phyloP scores from a whole-genome alignment of 2,113 vertebrate species.

The Pantherophis guttatus region DNA sequence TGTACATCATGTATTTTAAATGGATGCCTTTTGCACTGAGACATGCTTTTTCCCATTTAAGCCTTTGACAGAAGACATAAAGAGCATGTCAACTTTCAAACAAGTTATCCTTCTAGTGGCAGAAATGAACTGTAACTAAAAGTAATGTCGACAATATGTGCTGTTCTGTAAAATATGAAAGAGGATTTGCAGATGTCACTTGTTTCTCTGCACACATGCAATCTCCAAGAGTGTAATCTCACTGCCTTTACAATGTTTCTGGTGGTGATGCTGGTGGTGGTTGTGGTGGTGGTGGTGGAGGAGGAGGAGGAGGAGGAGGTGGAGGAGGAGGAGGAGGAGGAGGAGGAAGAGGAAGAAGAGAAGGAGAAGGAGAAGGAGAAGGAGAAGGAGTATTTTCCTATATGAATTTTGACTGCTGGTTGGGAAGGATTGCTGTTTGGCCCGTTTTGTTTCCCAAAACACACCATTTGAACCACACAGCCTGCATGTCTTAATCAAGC shows the following conservation, averaged over 20 bases:
- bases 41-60: background rate
- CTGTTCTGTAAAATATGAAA: slow-evolving; percentile 49
- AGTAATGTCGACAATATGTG: slow-evolving; percentile 40
- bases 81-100: background rate
- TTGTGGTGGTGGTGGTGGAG: no score
- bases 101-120: background rate
- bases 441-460: slow-evolving; percentile 38
- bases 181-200: slow-evolving; percentile 46
- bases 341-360: background rate
- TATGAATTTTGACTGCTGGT: slow-evolving; percentile 10
- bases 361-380: background rate
- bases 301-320: no score
- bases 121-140: slow-evolving; percentile 41
- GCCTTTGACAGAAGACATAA: background rate
- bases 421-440: slow-evolving; percentile 15
- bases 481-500: slow-evolving; percentile 31
- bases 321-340: background rate
- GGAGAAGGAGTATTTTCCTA: background rate
- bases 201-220: slow-evolving; percentile 46
- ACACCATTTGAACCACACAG: background rate
- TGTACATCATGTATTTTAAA: background rate
- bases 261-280: background rate
- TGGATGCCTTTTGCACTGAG: background rate
- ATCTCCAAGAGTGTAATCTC: background rate
- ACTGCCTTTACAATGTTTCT: background rate